These are phyloP conservation scores for Ornithoptera alexandrae DNA, from an alignment of 2,888 invertebrate species.

Conservation along the genomic window DNA sequence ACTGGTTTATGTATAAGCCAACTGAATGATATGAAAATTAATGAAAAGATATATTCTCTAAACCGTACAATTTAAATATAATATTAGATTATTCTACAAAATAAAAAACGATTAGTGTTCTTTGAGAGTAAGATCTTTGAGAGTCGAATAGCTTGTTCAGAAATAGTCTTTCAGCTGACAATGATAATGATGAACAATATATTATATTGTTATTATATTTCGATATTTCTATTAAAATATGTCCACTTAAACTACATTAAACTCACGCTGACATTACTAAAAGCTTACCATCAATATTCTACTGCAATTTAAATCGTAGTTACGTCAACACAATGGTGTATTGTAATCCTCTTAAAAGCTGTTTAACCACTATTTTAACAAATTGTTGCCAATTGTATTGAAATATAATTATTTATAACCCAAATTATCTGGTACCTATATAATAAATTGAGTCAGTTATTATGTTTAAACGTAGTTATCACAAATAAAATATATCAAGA, in stretches of 20 bases:
- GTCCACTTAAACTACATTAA: background rate
- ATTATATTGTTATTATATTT: too few relatives aligned
- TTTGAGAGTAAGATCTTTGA: too few relatives aligned
- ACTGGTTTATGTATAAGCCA: background rate
- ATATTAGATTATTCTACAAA: too few relatives aligned
- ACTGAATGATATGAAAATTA: background rate
- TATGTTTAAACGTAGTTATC: background rate
- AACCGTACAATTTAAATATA: background rate
- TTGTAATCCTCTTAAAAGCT: constrained; percentile 20
- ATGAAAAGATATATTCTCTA: background rate
- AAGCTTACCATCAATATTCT: constrained; percentile 15
- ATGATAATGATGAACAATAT: too few relatives aligned
- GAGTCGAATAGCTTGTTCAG: too few relatives aligned
- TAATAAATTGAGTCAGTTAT: background rate
- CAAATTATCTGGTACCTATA: background rate
- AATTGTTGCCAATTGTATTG: constrained; percentile 12
- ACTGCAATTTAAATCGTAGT: constrained; percentile 18
- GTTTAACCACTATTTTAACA: constrained; percentile 20
- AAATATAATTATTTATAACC: constrained; percentile 1
- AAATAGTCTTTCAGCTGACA: too few relatives aligned
- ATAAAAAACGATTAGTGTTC: too few relatives aligned
- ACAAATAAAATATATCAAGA: background rate
- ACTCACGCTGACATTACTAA: background rate
- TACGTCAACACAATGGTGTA: constrained; percentile 19
- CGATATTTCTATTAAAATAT: background rate